Evolutionary conservation across 1,140 invertebrate species (phyloP).

Genomic region (Drosophila pectinifera): DNA sequence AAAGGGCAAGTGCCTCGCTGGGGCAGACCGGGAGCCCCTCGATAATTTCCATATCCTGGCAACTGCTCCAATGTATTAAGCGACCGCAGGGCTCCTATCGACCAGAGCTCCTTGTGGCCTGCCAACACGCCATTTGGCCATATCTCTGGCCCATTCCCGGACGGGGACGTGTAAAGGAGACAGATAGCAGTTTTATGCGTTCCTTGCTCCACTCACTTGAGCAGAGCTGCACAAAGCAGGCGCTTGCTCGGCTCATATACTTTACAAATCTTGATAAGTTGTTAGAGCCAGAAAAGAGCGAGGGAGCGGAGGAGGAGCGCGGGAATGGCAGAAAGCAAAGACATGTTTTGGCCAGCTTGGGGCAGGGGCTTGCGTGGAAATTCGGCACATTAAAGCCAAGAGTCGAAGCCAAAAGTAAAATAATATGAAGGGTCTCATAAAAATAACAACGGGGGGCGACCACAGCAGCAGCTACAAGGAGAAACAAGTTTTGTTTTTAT

Average conservation of each 20-base stretch:
- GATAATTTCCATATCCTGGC: constrained; percentile 53
- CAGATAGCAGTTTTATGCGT: constrained; percentile 76
- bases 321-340: constrained; percentile 62
- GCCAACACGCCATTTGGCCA: constrained; percentile 71
- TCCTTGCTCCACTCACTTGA: constrained; percentile 41
- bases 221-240: constrained; percentile 54
- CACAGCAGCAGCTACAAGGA: constrained; percentile 48
- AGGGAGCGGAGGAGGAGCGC: constrained; percentile 19
- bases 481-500: constrained; percentile 33
- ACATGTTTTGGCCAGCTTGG: constrained; percentile 77
- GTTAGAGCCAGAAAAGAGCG: constrained; percentile 50
- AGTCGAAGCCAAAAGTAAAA: constrained; percentile 66
- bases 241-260: constrained; percentile 80
- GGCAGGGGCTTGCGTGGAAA: constrained; percentile 46
- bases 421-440: constrained; percentile 77
- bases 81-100: constrained; percentile 19
- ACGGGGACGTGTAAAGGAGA: constrained; percentile 72
- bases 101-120: constrained; percentile 53
- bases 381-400: constrained; percentile 61
- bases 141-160: constrained; percentile 46
- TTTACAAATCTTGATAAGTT: constrained; percentile 83
- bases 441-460: constrained; percentile 71
- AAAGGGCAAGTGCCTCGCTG: not conserved
- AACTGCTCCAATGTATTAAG: constrained; percentile 47
- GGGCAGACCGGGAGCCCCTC: not conserved